phyloP scores from a whole-genome alignment of 2,888 invertebrate genomes.

The Cheilosia urbana region DNA sequence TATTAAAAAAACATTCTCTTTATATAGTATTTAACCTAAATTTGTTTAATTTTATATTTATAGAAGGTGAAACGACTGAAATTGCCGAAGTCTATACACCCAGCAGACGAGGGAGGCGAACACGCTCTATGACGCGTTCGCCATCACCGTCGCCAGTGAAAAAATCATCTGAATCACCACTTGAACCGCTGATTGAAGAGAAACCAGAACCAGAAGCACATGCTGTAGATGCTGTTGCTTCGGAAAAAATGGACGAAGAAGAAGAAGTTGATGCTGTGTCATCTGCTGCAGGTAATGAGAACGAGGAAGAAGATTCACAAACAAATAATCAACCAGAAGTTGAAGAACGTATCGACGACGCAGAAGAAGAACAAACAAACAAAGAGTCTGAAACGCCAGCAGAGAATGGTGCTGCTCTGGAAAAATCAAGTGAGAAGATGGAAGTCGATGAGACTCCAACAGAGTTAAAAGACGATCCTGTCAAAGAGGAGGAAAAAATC shows the following conservation, averaged over 20 bases:
- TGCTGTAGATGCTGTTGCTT: constrained; percentile 44
- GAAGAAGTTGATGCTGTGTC: constrained; percentile 66
- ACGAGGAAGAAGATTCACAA: constrained; percentile 55
- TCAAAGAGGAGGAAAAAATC: constrained; percentile 25
- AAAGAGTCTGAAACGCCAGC: constrained; percentile 37
- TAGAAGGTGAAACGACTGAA: constrained; percentile 77
- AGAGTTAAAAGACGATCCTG: constrained; percentile 20
- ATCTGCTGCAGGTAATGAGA: constrained; percentile 46
- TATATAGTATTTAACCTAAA: background rate
- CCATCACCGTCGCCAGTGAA: constrained; percentile 81
- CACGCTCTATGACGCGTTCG: constrained; percentile 82
- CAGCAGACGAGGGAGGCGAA: constrained; percentile 81
- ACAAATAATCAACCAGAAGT: constrained; percentile 15
- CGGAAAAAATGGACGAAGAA: constrained; percentile 15
- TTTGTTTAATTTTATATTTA: background rate
- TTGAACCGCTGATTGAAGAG: constrained; percentile 80
- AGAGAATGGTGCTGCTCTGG: constrained; percentile 52
- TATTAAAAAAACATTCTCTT: no score
- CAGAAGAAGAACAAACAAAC: constrained; percentile 25
- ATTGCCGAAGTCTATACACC: constrained; percentile 78
- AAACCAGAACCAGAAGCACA: constrained; percentile 63
- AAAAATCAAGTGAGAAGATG: constrained; percentile 37
- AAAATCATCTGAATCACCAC: constrained; percentile 77
- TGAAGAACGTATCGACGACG: constrained; percentile 35
- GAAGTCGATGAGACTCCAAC: constrained; percentile 29